Percentiles rank a stretch among this genome's conserved stretches.
These are phyloP conservation scores for Phaonia tiefii DNA, from an alignment of 2,888 invertebrate species.

Conservation along the genomic window DNA sequence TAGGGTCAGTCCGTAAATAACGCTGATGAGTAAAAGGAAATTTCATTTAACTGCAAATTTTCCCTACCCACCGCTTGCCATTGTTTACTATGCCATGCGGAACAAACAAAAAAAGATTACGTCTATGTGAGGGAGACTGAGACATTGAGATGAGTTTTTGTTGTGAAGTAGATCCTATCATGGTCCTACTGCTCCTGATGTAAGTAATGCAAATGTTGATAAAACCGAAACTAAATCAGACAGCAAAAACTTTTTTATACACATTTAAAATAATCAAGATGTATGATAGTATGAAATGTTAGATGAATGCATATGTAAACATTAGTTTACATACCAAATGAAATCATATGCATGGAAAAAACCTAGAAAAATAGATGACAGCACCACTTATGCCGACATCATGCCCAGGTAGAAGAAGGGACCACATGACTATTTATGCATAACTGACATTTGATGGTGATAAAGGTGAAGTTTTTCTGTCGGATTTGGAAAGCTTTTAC, in stretches of 20 bases:
- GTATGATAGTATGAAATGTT: constrained; percentile 49
- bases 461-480: constrained; percentile 25
- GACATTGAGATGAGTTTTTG: constrained; percentile 35
- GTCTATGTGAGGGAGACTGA: background rate
- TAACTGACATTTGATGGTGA: constrained; percentile 33
- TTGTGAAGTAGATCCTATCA: background rate
- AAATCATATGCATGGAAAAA: constrained; percentile 32
- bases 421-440: background rate
- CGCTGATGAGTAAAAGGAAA: constrained; percentile 46
- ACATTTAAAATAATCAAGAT: constrained; percentile 59
- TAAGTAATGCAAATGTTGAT: constrained; percentile 51
- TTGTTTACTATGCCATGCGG: background rate
- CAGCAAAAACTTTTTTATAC: constrained; percentile 32
- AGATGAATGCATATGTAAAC: too few species aligned
- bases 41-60: constrained; percentile 45
- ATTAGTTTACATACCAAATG: background rate
- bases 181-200: constrained; percentile 19
- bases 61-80: background rate
- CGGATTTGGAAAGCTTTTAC: background rate
- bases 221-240: constrained; percentile 31
- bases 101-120: too few species aligned
- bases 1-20: constrained; percentile 25
- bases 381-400: constrained; percentile 20
- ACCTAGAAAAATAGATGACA: constrained; percentile 19
- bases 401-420: background rate